phyloP scores from a whole-genome alignment of 1,140 invertebrate species.

The Tachypleus tridentatus region DNA sequence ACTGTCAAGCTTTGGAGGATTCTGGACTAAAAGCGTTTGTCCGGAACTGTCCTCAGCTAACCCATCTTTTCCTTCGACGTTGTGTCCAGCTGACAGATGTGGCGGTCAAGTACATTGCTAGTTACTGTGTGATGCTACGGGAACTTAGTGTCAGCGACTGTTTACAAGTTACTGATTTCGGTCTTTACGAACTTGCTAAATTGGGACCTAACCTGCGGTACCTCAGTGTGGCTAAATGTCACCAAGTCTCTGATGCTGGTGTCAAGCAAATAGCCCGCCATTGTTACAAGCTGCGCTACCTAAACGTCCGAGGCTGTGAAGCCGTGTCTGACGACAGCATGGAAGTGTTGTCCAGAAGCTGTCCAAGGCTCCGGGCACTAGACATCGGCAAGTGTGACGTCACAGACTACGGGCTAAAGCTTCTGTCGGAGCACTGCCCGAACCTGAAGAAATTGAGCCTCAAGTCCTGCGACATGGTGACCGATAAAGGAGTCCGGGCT shows the following conservation, averaged over 20 bases:
- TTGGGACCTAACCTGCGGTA: constrained; percentile 69
- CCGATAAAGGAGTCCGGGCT: constrained; percentile 69
- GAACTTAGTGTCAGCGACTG: constrained; percentile 86
- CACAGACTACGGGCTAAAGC: constrained; percentile 68
- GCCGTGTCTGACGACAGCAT: constrained; percentile 80
- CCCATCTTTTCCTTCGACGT: constrained; percentile 73
- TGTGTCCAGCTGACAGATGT: constrained; percentile 72
- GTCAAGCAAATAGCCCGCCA: constrained; percentile 71
- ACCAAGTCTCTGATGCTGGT: constrained; percentile 66
- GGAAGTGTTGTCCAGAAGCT: constrained; percentile 64
- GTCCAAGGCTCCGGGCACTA: constrained; percentile 64
- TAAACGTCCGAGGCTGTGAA: constrained; percentile 82
- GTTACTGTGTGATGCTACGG: constrained; percentile 64
- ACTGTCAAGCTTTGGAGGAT: constrained; percentile 70
- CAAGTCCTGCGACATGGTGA: constrained; percentile 76
- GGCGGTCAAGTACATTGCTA: constrained; percentile 65
- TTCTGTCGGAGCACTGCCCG: constrained; percentile 73
- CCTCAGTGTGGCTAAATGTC: constrained; percentile 78
- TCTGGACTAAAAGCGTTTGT: constrained; percentile 65
- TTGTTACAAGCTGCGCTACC: constrained; percentile 77
- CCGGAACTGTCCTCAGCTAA: constrained; percentile 69
- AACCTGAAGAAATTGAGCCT: constrained; percentile 80
- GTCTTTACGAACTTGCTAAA: constrained; percentile 75
- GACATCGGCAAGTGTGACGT: constrained; percentile 89
- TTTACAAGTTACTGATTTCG: constrained; percentile 75